Percentiles rank a stretch among this genome's conserved stretches.
phyloP scores from a whole-genome alignment of 2,113 vertebrate species.

The Gobiocypris rarus region DNA sequence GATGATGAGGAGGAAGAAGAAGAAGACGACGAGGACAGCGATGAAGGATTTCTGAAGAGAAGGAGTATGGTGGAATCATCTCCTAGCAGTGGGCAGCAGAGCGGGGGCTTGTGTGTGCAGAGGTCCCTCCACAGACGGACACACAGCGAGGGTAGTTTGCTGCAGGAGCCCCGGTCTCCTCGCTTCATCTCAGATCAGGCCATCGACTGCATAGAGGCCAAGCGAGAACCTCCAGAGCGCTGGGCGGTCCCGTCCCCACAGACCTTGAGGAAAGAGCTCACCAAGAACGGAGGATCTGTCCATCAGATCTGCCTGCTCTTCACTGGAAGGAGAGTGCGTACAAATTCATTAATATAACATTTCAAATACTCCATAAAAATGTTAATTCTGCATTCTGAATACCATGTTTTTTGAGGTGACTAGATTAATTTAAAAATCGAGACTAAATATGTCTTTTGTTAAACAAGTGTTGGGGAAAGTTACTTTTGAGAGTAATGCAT shows the following conservation, averaged over 20 bases:
- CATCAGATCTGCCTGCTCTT: conserved; percentile 87
- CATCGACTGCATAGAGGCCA: conserved; percentile 75
- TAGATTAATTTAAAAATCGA: neutral
- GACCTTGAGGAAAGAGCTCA: conserved; percentile 86
- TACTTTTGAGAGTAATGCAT: too few species aligned
- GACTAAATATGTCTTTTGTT: neutral
- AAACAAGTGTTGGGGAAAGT: neutral
- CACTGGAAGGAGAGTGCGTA: conserved; percentile 82
- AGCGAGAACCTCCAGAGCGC: neutral
- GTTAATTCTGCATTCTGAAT: too few species aligned
- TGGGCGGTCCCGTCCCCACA: conserved; percentile 80
- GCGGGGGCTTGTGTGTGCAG: conserved; percentile 73
- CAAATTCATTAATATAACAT: neutral
- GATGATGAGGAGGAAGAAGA: conserved; percentile 74
- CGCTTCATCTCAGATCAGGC: conserved; percentile 90
- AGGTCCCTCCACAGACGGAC: conserved; percentile 83
- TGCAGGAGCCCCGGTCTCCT: conserved; percentile 81
- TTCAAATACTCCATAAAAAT: neutral
- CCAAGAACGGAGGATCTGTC: conserved; percentile 82
- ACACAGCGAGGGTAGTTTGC: conserved; percentile 89
- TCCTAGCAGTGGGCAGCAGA: conserved; percentile 60
- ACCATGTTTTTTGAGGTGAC: neutral
- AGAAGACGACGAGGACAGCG: conserved; percentile 68
- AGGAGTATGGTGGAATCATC: conserved; percentile 77
- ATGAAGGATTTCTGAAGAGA: conserved; percentile 77